These are phyloP conservation scores for Noctua janthe DNA, from an alignment of 2,888 invertebrate species.

Conservation along the genomic window DNA sequence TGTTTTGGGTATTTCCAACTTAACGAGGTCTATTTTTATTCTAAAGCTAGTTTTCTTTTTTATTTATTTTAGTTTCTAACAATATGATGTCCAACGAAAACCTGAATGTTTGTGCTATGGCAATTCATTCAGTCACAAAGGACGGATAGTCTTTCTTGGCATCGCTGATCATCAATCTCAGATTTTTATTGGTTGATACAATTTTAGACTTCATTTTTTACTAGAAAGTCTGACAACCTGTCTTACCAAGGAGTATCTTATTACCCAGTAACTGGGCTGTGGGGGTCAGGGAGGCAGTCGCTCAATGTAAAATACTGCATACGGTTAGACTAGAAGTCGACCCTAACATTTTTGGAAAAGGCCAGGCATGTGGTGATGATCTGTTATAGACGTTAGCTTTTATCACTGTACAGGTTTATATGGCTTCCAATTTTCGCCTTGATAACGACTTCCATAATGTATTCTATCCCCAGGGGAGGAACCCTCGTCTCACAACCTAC, in stretches of 20 bases:
- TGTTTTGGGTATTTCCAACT: conserved; percentile 44
- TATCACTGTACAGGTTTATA: background rate
- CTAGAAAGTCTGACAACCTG: background rate
- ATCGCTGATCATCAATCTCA: too few species aligned
- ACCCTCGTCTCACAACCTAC: conserved; percentile 19
- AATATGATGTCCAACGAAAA: background rate
- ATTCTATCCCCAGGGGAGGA: conserved; percentile 15
- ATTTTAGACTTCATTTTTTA: background rate
- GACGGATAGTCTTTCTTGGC: background rate
- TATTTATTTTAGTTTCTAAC: background rate
- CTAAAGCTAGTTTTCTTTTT: background rate
- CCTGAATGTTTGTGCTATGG: background rate
- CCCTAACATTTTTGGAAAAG: background rate
- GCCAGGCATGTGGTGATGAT: background rate
- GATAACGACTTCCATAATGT: conserved; percentile 14
- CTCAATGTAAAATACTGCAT: background rate
- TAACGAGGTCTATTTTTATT: background rate
- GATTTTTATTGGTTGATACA: background rate
- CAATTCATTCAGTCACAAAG: background rate
- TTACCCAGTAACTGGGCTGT: background rate
- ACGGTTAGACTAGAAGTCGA: background rate
- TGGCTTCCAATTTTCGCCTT: background rate
- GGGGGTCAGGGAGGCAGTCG: background rate
- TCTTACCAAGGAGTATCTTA: background rate
- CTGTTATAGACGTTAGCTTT: background rate